Evolutionary conservation across 2,888 invertebrate genomes (phyloP).

Genomic region (Troilus luridus): DNA sequence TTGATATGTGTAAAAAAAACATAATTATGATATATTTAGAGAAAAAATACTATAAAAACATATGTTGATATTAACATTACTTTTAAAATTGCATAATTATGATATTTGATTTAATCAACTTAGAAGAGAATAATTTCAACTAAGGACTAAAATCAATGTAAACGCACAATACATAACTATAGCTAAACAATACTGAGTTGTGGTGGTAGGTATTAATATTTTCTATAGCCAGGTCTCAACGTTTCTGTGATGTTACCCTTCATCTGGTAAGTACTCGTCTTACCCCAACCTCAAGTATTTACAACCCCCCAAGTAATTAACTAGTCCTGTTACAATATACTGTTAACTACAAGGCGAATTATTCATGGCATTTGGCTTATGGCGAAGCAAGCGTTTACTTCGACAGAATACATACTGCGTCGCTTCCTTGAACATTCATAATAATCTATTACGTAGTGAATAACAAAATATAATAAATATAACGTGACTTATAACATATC

Average conservation of each 20-base stretch:
- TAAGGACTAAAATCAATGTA: too few species aligned
- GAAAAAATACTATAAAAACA: too few species aligned
- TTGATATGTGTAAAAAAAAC: too few species aligned
- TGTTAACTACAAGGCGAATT: background rate
- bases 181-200: too few species aligned
- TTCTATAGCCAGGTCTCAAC: background rate
- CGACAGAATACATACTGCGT: background rate
- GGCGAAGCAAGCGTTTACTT: background rate
- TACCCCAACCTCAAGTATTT: background rate
- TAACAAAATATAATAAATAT: background rate
- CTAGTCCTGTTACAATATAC: background rate
- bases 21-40: too few species aligned
- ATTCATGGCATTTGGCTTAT: background rate
- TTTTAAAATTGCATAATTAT: background rate
- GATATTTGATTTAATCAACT: background rate
- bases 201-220: too few species aligned
- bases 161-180: too few species aligned
- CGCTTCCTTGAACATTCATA: background rate
- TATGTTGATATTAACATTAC: background rate
- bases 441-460: background rate
- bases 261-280: background rate
- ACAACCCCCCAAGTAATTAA: background rate
- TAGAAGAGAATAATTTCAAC: background rate
- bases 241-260: background rate
- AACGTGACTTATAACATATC: too few species aligned